These are phyloP conservation scores for Callitettix versicolor DNA, from an alignment of 1,140 invertebrate species.

Conservation along the genomic window DNA sequence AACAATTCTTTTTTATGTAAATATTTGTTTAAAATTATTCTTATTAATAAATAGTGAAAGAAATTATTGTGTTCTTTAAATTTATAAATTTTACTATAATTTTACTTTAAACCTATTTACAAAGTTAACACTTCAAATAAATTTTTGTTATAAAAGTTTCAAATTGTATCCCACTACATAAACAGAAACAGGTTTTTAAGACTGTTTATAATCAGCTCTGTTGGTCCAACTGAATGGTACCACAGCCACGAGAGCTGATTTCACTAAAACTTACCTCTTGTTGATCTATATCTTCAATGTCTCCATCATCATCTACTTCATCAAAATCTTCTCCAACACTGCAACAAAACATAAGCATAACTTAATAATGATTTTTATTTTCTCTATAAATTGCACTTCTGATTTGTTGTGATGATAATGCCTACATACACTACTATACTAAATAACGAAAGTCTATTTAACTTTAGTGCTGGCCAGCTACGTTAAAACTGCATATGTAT, in stretches of 20 bases:
- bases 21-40: no score
- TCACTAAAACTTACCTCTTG: constrained; percentile 37
- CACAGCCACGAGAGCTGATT: no score
- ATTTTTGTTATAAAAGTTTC: no score
- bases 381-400: neutral
- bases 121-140: no score
- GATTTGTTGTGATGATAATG: neutral
- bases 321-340: constrained; percentile 68
- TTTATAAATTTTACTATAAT: no score
- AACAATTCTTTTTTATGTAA: no score
- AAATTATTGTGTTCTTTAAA: no score
- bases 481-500: neutral
- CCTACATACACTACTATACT: neutral
- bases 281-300: constrained; percentile 59
- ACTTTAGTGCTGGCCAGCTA: neutral
- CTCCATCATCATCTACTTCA: constrained; percentile 70
- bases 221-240: no score
- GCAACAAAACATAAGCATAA: constrained; percentile 26
- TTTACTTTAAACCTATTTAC: no score
- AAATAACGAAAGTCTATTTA: neutral
- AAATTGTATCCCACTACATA: neutral
- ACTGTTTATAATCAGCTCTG: no score
- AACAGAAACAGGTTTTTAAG: no score
- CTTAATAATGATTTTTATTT: neutral
- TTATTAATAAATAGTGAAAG: no score